Percentiles rank a stretch among this genome's conserved stretches.
Evolutionary conservation across 2,797 vertebrate genomes (phyloP).

Genomic region (Urosaurus nigricauda): DNA sequence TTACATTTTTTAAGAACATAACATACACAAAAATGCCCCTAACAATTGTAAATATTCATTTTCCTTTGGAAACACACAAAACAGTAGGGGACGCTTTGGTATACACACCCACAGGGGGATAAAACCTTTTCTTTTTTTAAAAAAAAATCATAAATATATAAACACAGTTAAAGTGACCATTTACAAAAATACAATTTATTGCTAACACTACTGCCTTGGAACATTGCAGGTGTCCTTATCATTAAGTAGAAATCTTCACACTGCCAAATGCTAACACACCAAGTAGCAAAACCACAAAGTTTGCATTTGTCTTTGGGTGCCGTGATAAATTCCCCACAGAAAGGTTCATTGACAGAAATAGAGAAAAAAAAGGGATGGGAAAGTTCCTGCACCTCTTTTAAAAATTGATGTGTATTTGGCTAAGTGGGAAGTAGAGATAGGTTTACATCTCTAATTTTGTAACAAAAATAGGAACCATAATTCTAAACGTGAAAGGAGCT

Average conservation of each 20-base stretch:
- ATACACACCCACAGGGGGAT: constrained; percentile 68
- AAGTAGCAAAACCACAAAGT: constrained; percentile 75
- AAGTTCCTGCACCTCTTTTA: constrained; percentile 55
- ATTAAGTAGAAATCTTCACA: constrained; percentile 7
- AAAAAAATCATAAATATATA: constrained; percentile 71
- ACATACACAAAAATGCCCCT: constrained; percentile 20
- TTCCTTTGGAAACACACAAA: constrained; percentile 74
- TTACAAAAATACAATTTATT: constrained; percentile 80
- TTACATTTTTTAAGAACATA: constrained; percentile 21
- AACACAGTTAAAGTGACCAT: constrained; percentile 69
- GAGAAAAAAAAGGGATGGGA: constrained; percentile 16
- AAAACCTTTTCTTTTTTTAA: not conserved
- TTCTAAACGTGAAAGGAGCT: constrained; percentile 54
- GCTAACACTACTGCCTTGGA: constrained; percentile 62
- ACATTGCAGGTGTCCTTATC: not conserved
- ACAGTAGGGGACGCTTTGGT: constrained; percentile 68
- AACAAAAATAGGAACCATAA: constrained; percentile 53
- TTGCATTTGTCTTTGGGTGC: constrained; percentile 59
- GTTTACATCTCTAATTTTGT: constrained; percentile 46
- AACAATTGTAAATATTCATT: constrained; percentile 50
- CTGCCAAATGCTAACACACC: constrained; percentile 37
- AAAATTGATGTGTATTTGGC: constrained; percentile 48
- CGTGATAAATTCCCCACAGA: constrained; percentile 37
- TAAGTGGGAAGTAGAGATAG: constrained; percentile 64
- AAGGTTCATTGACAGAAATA: constrained; percentile 15